A percentile compares a stretch with the other conserved stretches of the same genome.
Evolutionary conservation across 1,140 invertebrate genomes (phyloP).

Genomic region (Scaptomyza pallida): DNA sequence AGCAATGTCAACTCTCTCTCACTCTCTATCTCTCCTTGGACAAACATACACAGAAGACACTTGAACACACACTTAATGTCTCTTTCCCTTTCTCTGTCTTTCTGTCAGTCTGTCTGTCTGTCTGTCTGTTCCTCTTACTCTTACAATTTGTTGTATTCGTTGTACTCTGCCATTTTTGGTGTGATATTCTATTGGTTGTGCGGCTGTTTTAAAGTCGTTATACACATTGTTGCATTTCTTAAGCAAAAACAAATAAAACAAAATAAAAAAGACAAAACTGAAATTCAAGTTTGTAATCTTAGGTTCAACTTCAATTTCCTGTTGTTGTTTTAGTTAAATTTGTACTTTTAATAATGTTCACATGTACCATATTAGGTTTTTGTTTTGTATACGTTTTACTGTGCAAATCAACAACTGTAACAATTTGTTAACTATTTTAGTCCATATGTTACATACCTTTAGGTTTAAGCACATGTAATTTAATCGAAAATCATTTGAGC

Average conservation of each 20-base stretch:
- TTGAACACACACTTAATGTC: conserved; percentile 19
- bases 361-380: conserved; percentile 52
- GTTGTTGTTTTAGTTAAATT: conserved; percentile 71
- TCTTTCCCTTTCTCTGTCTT: conserved; percentile 6
- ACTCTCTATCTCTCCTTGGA: conserved; percentile 23
- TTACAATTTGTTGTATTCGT: conserved; percentile 72
- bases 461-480: conserved; percentile 79
- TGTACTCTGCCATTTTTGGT: conserved; percentile 81
- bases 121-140: conserved; percentile 8
- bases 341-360: conserved; percentile 15
- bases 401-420: conserved; percentile 64
- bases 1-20: conserved; percentile 59
- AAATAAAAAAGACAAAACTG: conserved; percentile 26
- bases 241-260: conserved; percentile 14
- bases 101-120: background rate
- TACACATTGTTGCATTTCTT: conserved; percentile 82
- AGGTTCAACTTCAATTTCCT: conserved; percentile 67
- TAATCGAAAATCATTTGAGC: conserved; percentile 79
- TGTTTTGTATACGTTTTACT: conserved; percentile 59
- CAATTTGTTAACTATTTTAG: conserved; percentile 80
- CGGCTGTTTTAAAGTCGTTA: conserved; percentile 70
- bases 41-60: conserved; percentile 9
- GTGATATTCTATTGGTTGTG: conserved; percentile 84
- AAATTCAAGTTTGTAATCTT: conserved; percentile 42
- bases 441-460: conserved; percentile 79